phyloP scores from a whole-genome alignment of 2,113 vertebrate genomes.

The Plectropomus leopardus region DNA sequence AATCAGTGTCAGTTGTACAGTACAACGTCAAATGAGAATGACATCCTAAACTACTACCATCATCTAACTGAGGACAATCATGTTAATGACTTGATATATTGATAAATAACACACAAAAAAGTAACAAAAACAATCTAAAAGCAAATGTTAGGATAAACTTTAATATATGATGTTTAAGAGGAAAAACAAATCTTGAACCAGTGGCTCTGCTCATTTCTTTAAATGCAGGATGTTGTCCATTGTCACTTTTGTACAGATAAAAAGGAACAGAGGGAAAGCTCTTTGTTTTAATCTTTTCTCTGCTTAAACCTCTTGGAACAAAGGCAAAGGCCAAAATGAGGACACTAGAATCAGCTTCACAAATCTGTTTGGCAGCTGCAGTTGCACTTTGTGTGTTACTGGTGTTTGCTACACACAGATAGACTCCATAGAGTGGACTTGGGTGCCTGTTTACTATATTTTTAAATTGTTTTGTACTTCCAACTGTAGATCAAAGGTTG shows the following conservation, averaged over 20 bases:
- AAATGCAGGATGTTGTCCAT: conserved; percentile 2
- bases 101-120: too few relatives aligned
- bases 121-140: too few relatives aligned
- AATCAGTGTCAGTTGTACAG: background rate
- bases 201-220: background rate
- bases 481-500: too few relatives aligned
- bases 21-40: background rate
- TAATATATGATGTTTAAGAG: background rate
- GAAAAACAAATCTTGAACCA: background rate
- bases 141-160: background rate
- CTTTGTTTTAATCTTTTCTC: conserved; percentile 38
- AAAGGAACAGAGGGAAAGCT: conserved; percentile 31
- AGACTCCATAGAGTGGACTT: background rate
- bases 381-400: conserved; percentile 23
- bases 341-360: conserved; percentile 41
- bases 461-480: too few relatives aligned
- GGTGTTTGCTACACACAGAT: conserved; percentile 14
- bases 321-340: conserved; percentile 56
- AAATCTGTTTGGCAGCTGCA: conserved; percentile 55
- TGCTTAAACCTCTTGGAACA: conserved; percentile 47
- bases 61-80: too few relatives aligned
- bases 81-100: too few relatives aligned
- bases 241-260: conserved; percentile 19
- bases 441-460: too few relatives aligned
- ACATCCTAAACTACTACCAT: background rate